Base-by-base conservation (phyloP, 2,888 invertebrate genomes). In the Stenotaenia linearis region DNA sequence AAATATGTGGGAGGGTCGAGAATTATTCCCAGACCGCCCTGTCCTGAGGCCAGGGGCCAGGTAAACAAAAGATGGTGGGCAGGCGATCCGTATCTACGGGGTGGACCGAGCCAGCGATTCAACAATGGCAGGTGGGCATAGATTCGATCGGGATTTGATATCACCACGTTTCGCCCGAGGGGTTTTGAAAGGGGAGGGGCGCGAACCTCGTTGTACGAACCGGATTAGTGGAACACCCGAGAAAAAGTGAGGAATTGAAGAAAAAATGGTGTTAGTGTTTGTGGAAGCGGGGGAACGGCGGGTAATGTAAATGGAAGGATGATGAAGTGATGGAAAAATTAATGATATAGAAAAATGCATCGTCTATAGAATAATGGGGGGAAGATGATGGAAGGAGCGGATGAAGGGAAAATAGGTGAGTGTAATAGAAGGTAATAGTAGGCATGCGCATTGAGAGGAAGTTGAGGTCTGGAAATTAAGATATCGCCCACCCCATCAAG, bases 381-480 rank as follows among this genome's bases (percentile, higher is more conserved):
- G 15, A 30, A 25, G 75, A 75, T 21, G 21, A 35, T 6, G 35
- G 18, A 23, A 32, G 21, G 23, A 12, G 23, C n/a, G 18, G 37
- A 76, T 32, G 37, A 37, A 35, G 37, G 32, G 37, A 5, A 35
- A 32, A 40, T 32, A 76, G 76, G 21, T 23, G 35, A 23, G 35
- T 32, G 76, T 37, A 32, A 35, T 37, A 37, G 37, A 37, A 37
- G 76, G 76, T 23, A 9, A 37, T 76, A n/a, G 76, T 37, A 37
- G 37, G 32, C 30, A 32, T 35, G 76, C 76, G 32, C 37, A 35
- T 32, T 37, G 35, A 37, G 75, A 37, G 23, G 76, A 35, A 35
- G 37, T 76, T 76, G 37, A 76, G 76, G 75, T 32, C 37, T 76
- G 76, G 76, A 37, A 76, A 76, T 76, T 76, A 76, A 76, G 76